A percentile compares a stretch with the other conserved stretches of the same genome.
Evolutionary conservation across 2,797 vertebrate genomes (phyloP).

Genomic region (Poecilia velifera): DNA sequence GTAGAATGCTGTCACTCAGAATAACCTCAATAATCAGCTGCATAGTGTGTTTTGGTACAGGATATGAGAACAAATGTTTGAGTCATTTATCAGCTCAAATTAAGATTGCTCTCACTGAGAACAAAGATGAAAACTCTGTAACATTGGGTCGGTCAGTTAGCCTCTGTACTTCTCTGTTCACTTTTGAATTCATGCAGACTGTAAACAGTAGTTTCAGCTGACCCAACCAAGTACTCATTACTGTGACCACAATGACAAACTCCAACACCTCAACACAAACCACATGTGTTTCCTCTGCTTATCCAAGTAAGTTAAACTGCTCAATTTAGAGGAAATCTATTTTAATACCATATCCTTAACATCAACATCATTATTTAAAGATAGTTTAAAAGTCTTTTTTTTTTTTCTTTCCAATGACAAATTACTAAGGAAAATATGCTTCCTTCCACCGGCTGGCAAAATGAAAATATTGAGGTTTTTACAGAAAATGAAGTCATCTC

Average conservation of each 20-base stretch:
- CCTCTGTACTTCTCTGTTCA: not conserved
- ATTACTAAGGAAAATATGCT: not conserved
- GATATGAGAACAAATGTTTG: not conserved
- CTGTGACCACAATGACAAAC: slow-evolving; percentile 3
- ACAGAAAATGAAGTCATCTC: not conserved
- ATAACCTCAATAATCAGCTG: not conserved
- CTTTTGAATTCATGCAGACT: not conserved
- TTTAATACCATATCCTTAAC: not conserved
- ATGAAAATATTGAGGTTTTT: not conserved
- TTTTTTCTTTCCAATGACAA: not conserved
- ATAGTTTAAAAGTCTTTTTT: not conserved
- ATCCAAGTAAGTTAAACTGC: not conserved
- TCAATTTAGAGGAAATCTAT: not conserved
- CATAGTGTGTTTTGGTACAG: too few relatives aligned
- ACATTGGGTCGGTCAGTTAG: not conserved
- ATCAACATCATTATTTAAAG: not conserved
- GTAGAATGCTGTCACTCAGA: not conserved
- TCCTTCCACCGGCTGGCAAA: not conserved
- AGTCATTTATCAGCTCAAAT: not conserved
- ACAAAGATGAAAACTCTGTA: not conserved
- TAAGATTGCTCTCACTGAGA: not conserved
- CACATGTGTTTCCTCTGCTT: not conserved
- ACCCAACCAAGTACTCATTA: slow-evolving; percentile 15
- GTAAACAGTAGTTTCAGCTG: slow-evolving; percentile 1
- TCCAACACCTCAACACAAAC: not conserved